These are phyloP conservation scores for Myotis myotis DNA, from an alignment of 2,797 vertebrate genomes.

Conservation along the genomic window DNA sequence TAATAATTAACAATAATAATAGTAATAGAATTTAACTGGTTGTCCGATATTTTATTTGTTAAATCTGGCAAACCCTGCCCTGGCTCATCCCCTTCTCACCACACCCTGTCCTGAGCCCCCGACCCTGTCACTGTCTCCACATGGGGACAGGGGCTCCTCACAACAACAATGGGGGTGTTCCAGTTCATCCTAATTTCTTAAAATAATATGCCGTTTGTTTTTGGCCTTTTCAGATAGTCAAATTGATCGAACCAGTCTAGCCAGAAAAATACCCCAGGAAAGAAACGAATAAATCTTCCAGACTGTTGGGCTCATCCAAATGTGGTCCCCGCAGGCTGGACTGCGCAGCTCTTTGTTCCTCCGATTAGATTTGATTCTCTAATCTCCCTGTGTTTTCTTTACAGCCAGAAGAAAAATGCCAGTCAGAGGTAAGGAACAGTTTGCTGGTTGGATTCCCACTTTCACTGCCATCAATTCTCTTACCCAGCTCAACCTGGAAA, in stretches of 20 bases:
- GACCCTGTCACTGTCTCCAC: too few species aligned
- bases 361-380: background rate
- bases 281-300: background rate
- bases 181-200: background rate
- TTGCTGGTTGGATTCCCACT: background rate
- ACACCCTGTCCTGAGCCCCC: background rate
- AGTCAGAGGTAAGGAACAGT: conserved; percentile 94
- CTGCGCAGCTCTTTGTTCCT: background rate
- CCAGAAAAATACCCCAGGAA: background rate
- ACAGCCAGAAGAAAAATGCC: conserved; percentile 98
- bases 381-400: conserved; percentile 68
- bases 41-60: background rate
- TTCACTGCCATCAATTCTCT: background rate
- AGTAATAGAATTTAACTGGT: background rate
- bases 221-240: background rate
- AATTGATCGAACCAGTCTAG: background rate
- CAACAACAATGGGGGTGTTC: background rate
- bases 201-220: background rate
- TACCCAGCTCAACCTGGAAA: background rate
- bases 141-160: background rate
- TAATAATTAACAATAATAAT: too few species aligned
- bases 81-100: background rate
- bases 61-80: background rate
- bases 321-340: rapidly evolving
- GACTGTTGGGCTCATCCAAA: background rate